Conservation (phyloP, 2,113 vertebrate genomes). For the Crotophaga sulcirostris region DNA sequence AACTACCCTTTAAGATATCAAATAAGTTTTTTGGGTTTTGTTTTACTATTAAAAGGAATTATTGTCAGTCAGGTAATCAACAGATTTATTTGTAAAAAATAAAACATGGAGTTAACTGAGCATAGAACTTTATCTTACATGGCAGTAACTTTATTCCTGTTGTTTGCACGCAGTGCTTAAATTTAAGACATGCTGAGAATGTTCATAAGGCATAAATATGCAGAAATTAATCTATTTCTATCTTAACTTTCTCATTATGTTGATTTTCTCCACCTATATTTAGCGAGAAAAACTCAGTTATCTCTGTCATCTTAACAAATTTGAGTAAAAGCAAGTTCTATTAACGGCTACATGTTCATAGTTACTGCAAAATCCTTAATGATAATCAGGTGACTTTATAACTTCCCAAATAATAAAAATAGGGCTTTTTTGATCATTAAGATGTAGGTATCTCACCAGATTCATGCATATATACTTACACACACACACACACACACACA, state of each 20-base stretch:
- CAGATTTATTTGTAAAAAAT: neutral
- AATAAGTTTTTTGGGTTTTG: fast-evolving
- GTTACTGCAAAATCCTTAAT: neutral
- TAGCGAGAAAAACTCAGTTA: neutral
- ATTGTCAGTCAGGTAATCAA: neutral
- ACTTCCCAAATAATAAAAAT: neutral
- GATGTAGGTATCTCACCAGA: neutral
- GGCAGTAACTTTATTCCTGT: neutral
- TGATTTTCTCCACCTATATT: neutral
- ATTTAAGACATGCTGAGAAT: neutral
- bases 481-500: neutral
- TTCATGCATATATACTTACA: neutral
- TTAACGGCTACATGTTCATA: neutral
- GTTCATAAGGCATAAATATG: neutral
- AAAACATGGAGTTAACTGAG: neutral
- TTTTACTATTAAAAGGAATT: neutral
- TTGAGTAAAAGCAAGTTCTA: neutral
- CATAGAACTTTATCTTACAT: neutral
- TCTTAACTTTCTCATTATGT: neutral
- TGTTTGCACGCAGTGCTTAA: neutral
- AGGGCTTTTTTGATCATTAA: neutral
- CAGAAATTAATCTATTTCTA: neutral
- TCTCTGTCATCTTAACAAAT: neutral
- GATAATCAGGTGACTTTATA: neutral
- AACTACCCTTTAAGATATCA: neutral